Base-by-base conservation (phyloP, 2,888 invertebrate species). In the Eudasyphora cyanicolor region DNA sequence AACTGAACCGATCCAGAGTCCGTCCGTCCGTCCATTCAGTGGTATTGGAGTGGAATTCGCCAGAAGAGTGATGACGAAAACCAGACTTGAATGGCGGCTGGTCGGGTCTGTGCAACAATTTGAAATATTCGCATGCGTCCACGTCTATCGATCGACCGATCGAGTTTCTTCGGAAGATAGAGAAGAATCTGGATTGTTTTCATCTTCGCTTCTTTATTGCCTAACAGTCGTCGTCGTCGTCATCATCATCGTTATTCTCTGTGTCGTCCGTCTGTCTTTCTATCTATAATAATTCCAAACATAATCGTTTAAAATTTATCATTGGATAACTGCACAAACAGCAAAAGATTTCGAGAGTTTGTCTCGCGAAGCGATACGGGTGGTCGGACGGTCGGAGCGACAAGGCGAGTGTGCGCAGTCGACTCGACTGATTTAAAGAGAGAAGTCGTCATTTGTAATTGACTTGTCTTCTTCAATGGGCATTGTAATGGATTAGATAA, bases 401-500 rank as follows among this genome's bases (percentile, higher is more conserved):
- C 57, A 24, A 57, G 27, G 19, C 38, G 57, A 57, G 57, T 57
- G 24, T 57, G 27, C 8, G 27, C 17, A 51, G 67, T 54, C 49
- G 27, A 73, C 78, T 45, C n/a, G 14, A 7, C n/a, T n/a, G n/a
- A n/a, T n/a, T n/a, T n/a, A n/a, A n/a, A n/a, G n/a, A 45, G 45
- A 45, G 45, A 45, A 45, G 45, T 45, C 45, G 45, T 45, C 45
- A 45, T 45, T 45, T 45, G 70, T 78, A 84, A 84, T 84, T 84
- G 81, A 84, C 84, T 81, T 84, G 81, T 84, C 77, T 51, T 67
- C 69, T 81, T 81, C 77, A 84, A 84, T 81, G 84, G 78, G 19
- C 71, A 78, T 84, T 81, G 62, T 84, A 78, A 84, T 81, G 84
- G 84, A 81, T 84, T 84, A 84, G 84, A 81, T 84, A 49, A 75